These are phyloP conservation scores for Zosterops japonicus DNA, from an alignment of 2,113 vertebrate genomes.

Conservation along the genomic window DNA sequence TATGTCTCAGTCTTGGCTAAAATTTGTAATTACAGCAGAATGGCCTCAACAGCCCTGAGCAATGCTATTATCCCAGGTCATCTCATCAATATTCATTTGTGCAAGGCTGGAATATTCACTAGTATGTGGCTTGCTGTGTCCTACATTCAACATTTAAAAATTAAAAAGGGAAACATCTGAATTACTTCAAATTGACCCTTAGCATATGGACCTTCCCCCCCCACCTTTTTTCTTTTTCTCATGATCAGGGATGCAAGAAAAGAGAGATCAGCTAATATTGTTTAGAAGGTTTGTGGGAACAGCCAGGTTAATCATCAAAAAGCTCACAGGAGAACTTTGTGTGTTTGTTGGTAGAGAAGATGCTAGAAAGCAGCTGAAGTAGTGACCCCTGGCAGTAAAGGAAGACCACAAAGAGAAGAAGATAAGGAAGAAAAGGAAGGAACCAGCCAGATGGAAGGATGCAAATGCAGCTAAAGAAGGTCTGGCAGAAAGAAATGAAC, in stretches of 20 bases:
- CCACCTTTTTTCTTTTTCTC: not conserved
- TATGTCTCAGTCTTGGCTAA: not conserved
- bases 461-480: not conserved
- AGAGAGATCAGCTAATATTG: not conserved
- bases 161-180: not conserved
- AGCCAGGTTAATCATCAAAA: not conserved
- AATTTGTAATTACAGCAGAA: not conserved
- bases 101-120: not conserved
- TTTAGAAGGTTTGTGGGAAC: not conserved
- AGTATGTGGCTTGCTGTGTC: not conserved
- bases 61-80: not conserved
- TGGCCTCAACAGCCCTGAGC: fast-evolving
- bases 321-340: not conserved
- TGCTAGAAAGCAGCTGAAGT: not conserved
- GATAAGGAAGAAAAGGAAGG: not conserved
- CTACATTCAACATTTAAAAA: not conserved
- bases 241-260: not conserved
- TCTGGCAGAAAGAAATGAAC: not conserved
- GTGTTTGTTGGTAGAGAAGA: not conserved
- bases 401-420: not conserved
- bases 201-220: fast-evolving
- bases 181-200: not conserved
- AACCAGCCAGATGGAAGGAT: not conserved
- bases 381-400: not conserved
- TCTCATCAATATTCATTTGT: not conserved